Evolutionary conservation across 2,888 invertebrate genomes (phyloP).

Genomic region (Hetaerina titia): DNA sequence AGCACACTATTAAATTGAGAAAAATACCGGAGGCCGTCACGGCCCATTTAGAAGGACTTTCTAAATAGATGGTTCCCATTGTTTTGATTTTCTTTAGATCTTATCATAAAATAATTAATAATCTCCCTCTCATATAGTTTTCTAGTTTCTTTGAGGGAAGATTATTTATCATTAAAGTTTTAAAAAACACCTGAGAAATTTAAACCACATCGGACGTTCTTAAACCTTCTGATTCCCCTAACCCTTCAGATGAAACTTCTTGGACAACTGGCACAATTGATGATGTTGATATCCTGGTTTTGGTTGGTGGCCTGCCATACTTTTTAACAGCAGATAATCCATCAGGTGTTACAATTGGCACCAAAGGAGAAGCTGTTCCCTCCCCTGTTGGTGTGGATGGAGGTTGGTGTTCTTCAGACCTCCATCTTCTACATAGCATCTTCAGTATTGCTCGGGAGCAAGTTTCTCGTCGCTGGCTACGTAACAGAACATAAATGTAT

Average conservation of each 20-base stretch:
- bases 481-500: constrained; percentile 88
- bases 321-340: neutral
- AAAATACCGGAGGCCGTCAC: neutral
- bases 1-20: neutral
- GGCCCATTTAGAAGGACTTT: neutral
- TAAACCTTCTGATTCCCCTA: constrained; percentile 38
- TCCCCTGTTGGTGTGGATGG: constrained; percentile 54
- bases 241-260: constrained; percentile 52
- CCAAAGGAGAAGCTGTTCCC: constrained; percentile 53
- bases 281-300: constrained; percentile 10
- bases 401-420: constrained; percentile 44
- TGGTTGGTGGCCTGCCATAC: constrained; percentile 40
- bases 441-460: constrained; percentile 70
- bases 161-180: neutral
- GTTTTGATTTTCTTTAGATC: neutral
- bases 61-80: neutral
- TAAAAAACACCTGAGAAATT: neutral
- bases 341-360: constrained; percentile 28
- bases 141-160: neutral
- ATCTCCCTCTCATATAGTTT: neutral
- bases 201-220: neutral
- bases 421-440: constrained; percentile 70
- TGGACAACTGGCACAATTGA: constrained; percentile 50
- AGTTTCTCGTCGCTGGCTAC: constrained; percentile 76
- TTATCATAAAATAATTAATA: neutral